A percentile compares a stretch with the other conserved stretches of the same genome.
phyloP scores from a whole-genome alignment of 2,888 invertebrate species.

The Stictocephala bisonia region DNA sequence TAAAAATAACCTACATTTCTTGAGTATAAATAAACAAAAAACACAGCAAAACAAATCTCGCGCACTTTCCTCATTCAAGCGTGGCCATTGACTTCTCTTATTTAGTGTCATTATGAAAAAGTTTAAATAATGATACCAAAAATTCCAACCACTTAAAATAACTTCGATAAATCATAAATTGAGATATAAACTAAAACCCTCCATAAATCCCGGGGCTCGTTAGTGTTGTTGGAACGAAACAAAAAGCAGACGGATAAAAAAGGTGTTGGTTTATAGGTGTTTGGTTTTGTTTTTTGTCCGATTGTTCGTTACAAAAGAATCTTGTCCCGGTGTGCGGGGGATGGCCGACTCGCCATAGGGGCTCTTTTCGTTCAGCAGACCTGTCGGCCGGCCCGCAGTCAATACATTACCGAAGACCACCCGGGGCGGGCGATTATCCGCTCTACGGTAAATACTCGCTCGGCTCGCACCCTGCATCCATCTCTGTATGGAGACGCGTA shows the following conservation, averaged over 20 bases:
- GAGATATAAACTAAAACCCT: conserved; percentile 37
- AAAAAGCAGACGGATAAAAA: conserved; percentile 41
- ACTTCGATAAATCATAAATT: conserved; percentile 33
- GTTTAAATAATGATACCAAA: too few relatives aligned
- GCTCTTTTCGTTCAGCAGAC: conserved; percentile 50
- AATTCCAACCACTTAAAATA: conserved; percentile 12
- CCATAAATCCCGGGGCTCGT: conserved; percentile 32
- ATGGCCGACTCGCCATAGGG: conserved; percentile 46
- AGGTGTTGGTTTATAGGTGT: conserved; percentile 48
- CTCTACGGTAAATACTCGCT: conserved; percentile 48
- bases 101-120: too few relatives aligned
- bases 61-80: too few relatives aligned
- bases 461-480: too few relatives aligned
- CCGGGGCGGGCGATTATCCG: conserved; percentile 49
- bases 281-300: conserved; percentile 44
- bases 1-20: too few relatives aligned
- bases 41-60: too few relatives aligned
- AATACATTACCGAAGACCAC: conserved; percentile 49
- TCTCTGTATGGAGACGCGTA: too few relatives aligned
- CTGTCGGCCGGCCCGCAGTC: conserved; percentile 46
- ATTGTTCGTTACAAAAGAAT: conserved; percentile 43
- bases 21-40: too few relatives aligned
- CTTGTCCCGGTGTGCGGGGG: conserved; percentile 33
- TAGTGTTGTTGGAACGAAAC: conserved; percentile 6
- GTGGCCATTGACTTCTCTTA: too few relatives aligned